Evolutionary conservation across 2,113 vertebrate species (phyloP), one percentile per base, ranked within the genome.

Genomic region (Prunella fulvescens): DNA sequence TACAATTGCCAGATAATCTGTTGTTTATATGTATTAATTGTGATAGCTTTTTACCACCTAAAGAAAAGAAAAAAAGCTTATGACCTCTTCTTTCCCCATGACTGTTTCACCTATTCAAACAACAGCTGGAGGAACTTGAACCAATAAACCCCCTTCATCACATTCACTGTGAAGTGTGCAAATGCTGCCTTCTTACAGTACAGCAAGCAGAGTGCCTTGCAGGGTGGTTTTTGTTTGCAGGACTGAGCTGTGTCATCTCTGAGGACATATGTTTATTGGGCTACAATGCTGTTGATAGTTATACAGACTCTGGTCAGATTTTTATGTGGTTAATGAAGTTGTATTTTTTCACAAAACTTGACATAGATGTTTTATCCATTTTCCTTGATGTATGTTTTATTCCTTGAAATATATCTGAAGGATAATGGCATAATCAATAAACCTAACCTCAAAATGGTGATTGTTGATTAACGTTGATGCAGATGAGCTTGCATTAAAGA

Each of bases 401-500:
- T 93, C 42, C 25, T 58, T 88, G 74, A 90, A 86, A 81, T 78
- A 8, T 31, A 44, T 67, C 67, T 62, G 37, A 84, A 73, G 64
- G 50, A 16, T 73, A 58, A 42, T 35, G 22, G 14, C 39, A 25
- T 51, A 81, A 90, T 61, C 67, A 84, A 62, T 74, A 84, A 73
- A 39, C 11, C 56, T 88, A 81, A 62, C 35, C 29, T 93, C 60
- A 67, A 71, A 94, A 67, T 11, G 78, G 14, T 62, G 51, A 62
- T 58, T 0, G 0, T 73, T 90, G 50, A 60, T 92, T 86, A 64
- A 62, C 4, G 1, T 74, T 6, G 67, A 71, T 94, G 23, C 73
- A 87, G 92, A 78, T 96, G 92, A 96, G 66, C 72, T 84, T 92
- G 88, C 90, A 93, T 94, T 96, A 95, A 93, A 83, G 39, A 33